A percentile compares a stretch with the other conserved stretches of the same genome.
Conservation (phyloP, 2,888 invertebrate genomes). For the Galeruca laticollis region DNA sequence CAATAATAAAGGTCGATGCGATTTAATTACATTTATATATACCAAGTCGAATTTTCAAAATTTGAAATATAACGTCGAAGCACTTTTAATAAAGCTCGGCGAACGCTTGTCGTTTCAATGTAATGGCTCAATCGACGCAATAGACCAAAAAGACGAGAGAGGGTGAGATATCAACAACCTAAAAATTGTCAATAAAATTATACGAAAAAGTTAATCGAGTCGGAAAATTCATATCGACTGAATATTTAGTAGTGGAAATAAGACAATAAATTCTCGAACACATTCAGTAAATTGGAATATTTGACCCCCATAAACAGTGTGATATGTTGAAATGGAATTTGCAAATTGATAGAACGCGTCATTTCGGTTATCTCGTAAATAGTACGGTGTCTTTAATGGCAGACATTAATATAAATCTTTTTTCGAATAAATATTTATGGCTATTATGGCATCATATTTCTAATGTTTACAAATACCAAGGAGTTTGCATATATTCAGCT, state of each 20-base stretch:
- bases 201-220: slow-evolving; percentile 62
- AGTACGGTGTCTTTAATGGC: slow-evolving; percentile 42
- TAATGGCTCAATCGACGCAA: slow-evolving; percentile 16
- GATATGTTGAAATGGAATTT: slow-evolving; percentile 62
- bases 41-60: not conserved
- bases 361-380: slow-evolving; percentile 46
- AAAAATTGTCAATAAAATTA: slow-evolving; percentile 65
- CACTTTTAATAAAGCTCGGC: slow-evolving; percentile 8
- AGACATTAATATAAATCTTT: slow-evolving; percentile 45
- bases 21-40: not conserved
- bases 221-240: slow-evolving; percentile 61
- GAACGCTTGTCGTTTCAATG: not conserved
- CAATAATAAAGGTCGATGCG: not conserved
- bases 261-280: slow-evolving; percentile 64
- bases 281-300: slow-evolving; percentile 66
- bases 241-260: slow-evolving; percentile 64
- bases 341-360: slow-evolving; percentile 61
- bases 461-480: too few relatives aligned
- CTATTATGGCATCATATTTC: too few relatives aligned
- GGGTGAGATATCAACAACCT: slow-evolving; percentile 56
- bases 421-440: too few relatives aligned
- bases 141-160: slow-evolving; percentile 43
- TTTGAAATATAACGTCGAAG: not conserved
- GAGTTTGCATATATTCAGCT: too few relatives aligned
- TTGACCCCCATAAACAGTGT: slow-evolving; percentile 66